Conservation (phyloP, 2,888 invertebrate species). For the Trissolcus brochymenae region DNA sequence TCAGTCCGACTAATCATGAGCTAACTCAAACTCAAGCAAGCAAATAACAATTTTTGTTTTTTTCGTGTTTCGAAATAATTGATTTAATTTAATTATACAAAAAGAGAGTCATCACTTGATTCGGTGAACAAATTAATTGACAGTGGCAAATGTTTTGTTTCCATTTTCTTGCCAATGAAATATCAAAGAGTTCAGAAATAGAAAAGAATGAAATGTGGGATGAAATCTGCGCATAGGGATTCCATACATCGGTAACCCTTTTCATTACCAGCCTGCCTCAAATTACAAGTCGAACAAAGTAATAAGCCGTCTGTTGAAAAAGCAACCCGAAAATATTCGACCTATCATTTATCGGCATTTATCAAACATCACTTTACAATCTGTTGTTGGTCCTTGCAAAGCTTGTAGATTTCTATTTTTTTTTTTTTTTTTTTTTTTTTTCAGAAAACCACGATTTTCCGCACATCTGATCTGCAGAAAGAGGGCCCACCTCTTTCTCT, state of each 20-base stretch:
- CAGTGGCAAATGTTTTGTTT: no score
- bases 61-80: no score
- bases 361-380: conserved; percentile 13
- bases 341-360: conserved; percentile 34
- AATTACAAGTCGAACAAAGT: conserved; percentile 11
- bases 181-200: no score
- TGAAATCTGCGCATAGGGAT: conserved; percentile 2
- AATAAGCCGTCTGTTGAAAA: conserved; percentile 27
- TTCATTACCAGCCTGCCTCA: conserved; percentile 14
- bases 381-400: conserved; percentile 3
- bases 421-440: conserved; percentile 13
- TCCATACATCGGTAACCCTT: conserved; percentile 20
- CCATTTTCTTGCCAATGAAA: no score
- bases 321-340: conserved; percentile 18
- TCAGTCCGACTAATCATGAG: conserved; percentile 1
- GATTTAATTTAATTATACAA: no score
- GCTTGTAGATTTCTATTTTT: background rate
- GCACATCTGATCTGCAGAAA: conserved; percentile 57
- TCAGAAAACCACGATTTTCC: conserved; percentile 60
- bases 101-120: no score
- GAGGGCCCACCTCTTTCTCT: conserved; percentile 53
- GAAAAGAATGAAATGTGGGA: no score
- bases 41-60: no score
- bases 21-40: no score
- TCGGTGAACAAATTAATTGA: no score